phyloP scores from a whole-genome alignment of 2,113 vertebrate species.

The Euleptes europaea region DNA sequence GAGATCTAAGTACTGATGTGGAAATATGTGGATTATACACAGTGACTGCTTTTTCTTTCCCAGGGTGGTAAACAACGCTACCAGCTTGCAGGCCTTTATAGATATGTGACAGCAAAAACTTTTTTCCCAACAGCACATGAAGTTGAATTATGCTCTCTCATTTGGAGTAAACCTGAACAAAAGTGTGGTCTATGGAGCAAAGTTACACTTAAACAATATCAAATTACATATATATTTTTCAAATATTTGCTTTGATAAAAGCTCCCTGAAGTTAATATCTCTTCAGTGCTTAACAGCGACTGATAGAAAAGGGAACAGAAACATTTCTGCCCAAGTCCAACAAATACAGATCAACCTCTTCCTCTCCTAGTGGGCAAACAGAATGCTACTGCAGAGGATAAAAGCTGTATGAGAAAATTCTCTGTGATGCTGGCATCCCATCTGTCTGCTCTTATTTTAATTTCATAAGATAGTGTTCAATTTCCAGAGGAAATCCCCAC shows the following conservation, averaged over 20 bases:
- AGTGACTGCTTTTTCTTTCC: not conserved
- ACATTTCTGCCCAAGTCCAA: not conserved
- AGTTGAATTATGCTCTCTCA: not conserved
- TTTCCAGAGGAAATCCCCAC: not conserved
- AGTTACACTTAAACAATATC: not conserved
- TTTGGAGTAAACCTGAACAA: not conserved
- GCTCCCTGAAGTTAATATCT: constrained; percentile 2
- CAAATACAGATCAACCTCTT: constrained; percentile 7
- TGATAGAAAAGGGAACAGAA: not conserved
- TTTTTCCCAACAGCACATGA: not conserved
- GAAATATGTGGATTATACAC: not conserved
- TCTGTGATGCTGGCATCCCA: not conserved
- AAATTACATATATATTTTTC: not conserved
- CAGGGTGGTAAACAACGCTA: not conserved
- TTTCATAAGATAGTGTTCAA: not conserved
- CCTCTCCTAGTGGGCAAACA: not conserved
- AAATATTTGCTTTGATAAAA: constrained; percentile 4
- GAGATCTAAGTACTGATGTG: not conserved
- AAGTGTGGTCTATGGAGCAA: not conserved
- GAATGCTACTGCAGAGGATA: not conserved
- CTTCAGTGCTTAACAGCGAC: not conserved
- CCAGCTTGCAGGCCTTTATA: not conserved
- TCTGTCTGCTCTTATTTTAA: not conserved
- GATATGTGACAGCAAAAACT: not conserved
- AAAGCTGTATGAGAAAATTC: constrained; percentile 1